Evolutionary conservation across 1,140 invertebrate species (phyloP).

Genomic region (Trichomalopsis sarcophagae): DNA sequence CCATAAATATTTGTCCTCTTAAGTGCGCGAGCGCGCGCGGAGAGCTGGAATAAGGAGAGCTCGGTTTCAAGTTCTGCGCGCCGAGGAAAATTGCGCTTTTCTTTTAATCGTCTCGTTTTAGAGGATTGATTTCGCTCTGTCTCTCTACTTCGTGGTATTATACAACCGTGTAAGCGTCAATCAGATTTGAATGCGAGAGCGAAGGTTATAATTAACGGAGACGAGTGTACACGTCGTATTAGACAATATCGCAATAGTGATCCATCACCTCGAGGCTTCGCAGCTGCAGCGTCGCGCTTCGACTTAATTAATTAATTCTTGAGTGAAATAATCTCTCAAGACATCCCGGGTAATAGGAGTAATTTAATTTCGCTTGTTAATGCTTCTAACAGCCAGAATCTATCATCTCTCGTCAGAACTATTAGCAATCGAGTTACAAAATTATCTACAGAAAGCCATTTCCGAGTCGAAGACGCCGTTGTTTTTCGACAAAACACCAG

Average conservation of each 20-base stretch:
- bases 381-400: too few relatives aligned
- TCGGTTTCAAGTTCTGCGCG: not conserved
- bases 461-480: not conserved
- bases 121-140: too few relatives aligned
- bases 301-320: not conserved
- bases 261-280: not conserved
- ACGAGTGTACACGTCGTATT: not conserved
- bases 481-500: not conserved
- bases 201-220: not conserved
- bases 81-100: not conserved
- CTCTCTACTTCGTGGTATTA: too few relatives aligned
- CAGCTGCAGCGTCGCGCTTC: not conserved
- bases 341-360: not conserved
- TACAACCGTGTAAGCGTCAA: too few relatives aligned
- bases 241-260: not conserved
- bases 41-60: conserved; percentile 59
- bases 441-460: too few relatives aligned
- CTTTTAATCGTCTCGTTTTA: too few relatives aligned
- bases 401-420: too few relatives aligned
- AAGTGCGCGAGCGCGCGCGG: conserved; percentile 55
- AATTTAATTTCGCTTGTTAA: not conserved
- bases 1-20: conserved; percentile 72
- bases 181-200: too few relatives aligned
- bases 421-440: too few relatives aligned
- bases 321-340: not conserved